Percentiles rank a stretch among this genome's conserved stretches.
Conservation (phyloP, 2,113 vertebrate genomes). For the Macquaria australasica region DNA sequence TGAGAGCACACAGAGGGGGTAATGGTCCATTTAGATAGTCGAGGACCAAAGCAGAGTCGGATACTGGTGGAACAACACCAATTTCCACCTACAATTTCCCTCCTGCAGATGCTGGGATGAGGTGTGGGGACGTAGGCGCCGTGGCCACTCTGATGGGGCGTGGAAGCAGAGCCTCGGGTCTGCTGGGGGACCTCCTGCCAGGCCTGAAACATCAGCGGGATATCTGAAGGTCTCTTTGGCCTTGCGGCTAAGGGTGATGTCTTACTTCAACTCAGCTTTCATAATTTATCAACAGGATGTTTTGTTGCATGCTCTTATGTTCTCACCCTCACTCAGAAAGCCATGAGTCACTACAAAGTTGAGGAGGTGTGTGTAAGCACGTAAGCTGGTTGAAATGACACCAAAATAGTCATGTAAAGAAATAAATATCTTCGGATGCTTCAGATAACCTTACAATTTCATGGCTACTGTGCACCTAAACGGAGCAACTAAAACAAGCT, state of each 20-base stretch:
- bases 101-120: constrained; percentile 77
- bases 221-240: constrained; percentile 39
- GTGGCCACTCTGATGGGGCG: constrained; percentile 57
- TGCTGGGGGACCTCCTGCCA: constrained; percentile 24
- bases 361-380: neutral
- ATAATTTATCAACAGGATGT: constrained; percentile 30
- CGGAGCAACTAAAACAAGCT: neutral
- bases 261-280: constrained; percentile 40
- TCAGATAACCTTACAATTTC: constrained; percentile 7
- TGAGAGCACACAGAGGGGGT: constrained; percentile 71
- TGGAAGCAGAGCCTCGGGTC: constrained; percentile 44
- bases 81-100: constrained; percentile 80
- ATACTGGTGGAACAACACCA: constrained; percentile 78
- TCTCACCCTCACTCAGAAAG: constrained; percentile 15
- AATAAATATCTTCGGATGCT: constrained; percentile 12
- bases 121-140: constrained; percentile 53
- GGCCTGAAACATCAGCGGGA: constrained; percentile 39
- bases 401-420: constrained; percentile 3
- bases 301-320: constrained; percentile 6
- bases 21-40: constrained; percentile 78
- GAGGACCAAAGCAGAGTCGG: constrained; percentile 63
- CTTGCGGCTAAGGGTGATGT: constrained; percentile 1
- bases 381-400: neutral
- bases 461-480: constrained; percentile 3
- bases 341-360: constrained; percentile 18